Percentiles rank a stretch among this genome's conserved stretches.
phyloP scores from a whole-genome alignment of 2,888 invertebrate genomes.

The Phytoseiulus persimilis region DNA sequence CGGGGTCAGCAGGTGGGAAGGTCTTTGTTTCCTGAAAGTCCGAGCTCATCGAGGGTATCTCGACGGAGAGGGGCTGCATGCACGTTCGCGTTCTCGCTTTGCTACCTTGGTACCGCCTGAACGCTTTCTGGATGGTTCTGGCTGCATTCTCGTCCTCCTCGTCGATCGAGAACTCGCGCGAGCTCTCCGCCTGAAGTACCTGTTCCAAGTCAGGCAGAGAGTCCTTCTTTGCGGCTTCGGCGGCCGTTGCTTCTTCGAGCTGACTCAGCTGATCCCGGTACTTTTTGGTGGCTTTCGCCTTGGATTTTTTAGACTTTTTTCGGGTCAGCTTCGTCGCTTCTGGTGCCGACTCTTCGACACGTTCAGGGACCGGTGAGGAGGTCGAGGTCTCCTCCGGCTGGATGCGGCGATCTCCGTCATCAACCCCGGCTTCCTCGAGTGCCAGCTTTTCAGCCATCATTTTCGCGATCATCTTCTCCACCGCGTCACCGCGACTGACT shows the following conservation, averaged over 20 bases:
- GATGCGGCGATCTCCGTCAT: not conserved
- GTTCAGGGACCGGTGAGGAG: not conserved
- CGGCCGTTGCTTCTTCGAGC: not conserved
- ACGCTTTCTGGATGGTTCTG: conserved; percentile 20
- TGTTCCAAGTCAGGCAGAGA: not conserved
- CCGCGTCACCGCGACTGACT: not conserved
- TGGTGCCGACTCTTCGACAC: too few species aligned
- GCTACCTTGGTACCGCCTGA: not conserved
- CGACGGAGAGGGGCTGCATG: not conserved
- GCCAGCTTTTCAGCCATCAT: not conserved
- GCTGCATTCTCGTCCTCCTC: conserved; percentile 19
- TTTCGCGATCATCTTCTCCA: not conserved
- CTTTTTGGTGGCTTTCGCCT: not conserved
- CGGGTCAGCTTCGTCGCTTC: not conserved
- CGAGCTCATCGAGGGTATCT: not conserved
- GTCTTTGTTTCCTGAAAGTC: not conserved
- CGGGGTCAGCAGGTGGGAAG: too few species aligned
- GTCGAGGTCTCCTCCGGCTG: not conserved
- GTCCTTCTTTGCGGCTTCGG: not conserved
- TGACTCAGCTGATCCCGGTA: not conserved
- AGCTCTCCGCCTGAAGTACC: not conserved
- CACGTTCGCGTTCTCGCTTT: too few species aligned
- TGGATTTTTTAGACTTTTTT: conserved; percentile 7
- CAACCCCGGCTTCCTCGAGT: not conserved
- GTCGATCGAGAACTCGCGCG: not conserved